A percentile compares a stretch with the other conserved stretches of the same genome.
Evolutionary conservation across 2,888 invertebrate species (phyloP).

Genomic region (Notodonta ziczac): DNA sequence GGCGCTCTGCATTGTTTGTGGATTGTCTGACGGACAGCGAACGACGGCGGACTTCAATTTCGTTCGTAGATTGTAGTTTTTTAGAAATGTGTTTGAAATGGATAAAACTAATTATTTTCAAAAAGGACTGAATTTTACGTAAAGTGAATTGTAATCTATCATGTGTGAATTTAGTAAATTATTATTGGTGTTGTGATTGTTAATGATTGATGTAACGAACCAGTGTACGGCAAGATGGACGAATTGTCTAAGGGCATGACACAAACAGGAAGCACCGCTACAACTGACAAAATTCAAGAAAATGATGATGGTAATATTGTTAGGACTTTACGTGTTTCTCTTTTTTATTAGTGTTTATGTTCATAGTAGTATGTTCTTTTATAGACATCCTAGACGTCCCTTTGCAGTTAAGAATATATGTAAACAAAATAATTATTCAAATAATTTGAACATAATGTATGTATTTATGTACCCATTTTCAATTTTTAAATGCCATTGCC

Average conservation of each 20-base stretch:
- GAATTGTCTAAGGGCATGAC: slow-evolving; percentile 84
- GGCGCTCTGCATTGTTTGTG: slow-evolving; percentile 27
- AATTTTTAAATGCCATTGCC: too few species aligned
- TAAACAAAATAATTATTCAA: background rate
- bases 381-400: background rate
- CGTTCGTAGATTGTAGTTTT: slow-evolving; percentile 58
- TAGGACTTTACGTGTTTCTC: background rate
- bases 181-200: slow-evolving; percentile 69
- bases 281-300: slow-evolving; percentile 81
- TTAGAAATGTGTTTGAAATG: slow-evolving; percentile 72
- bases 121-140: slow-evolving; percentile 64
- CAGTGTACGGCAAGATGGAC: slow-evolving; percentile 83
- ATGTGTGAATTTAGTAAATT: slow-evolving; percentile 59
- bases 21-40: slow-evolving; percentile 42
- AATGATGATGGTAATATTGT: slow-evolving; percentile 71
- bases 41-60: slow-evolving; percentile 47
- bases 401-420: background rate
- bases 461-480: too few species aligned
- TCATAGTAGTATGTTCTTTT: background rate
- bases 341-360: background rate
- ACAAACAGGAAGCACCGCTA: slow-evolving; percentile 82
- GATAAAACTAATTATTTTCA: slow-evolving; percentile 64
- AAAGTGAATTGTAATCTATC: slow-evolving; percentile 58
- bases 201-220: slow-evolving; percentile 82
- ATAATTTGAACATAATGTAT: too few species aligned